Conservation (phyloP, 2,888 invertebrate species). For the Dichetophora obliterata region DNA sequence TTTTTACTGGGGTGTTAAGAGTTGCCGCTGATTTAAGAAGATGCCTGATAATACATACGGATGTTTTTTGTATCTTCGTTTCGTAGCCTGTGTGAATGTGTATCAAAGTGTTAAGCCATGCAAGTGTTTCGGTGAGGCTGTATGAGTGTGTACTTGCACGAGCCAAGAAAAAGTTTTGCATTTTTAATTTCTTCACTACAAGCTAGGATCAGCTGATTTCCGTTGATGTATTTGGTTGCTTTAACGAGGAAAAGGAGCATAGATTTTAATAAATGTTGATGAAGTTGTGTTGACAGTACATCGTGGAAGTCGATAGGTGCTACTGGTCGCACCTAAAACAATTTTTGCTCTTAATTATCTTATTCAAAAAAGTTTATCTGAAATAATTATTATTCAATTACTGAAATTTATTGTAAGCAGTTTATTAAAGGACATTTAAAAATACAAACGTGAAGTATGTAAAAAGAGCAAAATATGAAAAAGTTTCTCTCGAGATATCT, state of each 20-base stretch:
- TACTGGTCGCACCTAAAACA: constrained; percentile 15
- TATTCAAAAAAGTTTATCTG: constrained; percentile 16
- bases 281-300: background rate
- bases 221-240: background rate
- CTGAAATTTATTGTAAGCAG: too few species aligned
- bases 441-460: too few species aligned
- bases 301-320: too few species aligned
- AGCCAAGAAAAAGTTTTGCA: constrained; percentile 41
- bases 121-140: background rate
- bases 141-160: background rate
- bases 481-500: too few species aligned
- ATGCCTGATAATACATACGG: constrained; percentile 45
- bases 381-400: too few species aligned
- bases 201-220: constrained; percentile 31
- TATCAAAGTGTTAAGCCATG: background rate
- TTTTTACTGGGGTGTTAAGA: too few species aligned
- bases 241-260: background rate
- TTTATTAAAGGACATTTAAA: too few species aligned
- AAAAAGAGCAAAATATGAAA: too few species aligned
- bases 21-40: constrained; percentile 37
- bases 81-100: background rate
- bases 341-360: constrained; percentile 3
- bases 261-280: constrained; percentile 30
- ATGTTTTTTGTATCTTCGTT: background rate
- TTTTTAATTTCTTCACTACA: constrained; percentile 27